Conservation (phyloP, 2,888 invertebrate species). For the Coenonympha arcania region DNA sequence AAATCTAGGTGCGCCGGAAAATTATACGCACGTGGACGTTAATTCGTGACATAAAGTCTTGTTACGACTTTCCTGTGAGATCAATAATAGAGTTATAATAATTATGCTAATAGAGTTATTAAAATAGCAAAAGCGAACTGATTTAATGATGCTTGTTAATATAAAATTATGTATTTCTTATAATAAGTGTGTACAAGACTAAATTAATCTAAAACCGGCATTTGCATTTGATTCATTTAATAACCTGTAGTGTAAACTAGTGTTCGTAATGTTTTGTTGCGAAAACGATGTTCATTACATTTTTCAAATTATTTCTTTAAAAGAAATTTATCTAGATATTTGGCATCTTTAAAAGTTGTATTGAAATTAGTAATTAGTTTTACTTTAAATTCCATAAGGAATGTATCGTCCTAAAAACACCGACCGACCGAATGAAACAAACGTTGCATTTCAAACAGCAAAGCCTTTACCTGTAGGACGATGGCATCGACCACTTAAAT, state of each 20-base stretch:
- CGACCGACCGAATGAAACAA: constrained; percentile 29
- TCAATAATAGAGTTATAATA: constrained; percentile 51
- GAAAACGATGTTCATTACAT: not conserved
- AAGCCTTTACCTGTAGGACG: constrained; percentile 28
- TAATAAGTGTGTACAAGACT: constrained; percentile 2
- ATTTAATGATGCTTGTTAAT: constrained; percentile 34
- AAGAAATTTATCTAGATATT: too few species aligned
- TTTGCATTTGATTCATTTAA: not conserved
- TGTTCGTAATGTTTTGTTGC: not conserved
- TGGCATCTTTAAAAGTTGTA: too few species aligned
- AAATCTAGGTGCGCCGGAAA: constrained; percentile 1
- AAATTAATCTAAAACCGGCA: not conserved
- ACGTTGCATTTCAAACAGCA: constrained; percentile 30
- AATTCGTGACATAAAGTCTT: constrained; percentile 9
- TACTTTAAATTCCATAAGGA: constrained; percentile 30
- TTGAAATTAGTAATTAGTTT: too few species aligned
- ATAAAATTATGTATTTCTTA: constrained; percentile 9
- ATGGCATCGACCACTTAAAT: constrained; percentile 43
- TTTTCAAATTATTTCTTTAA: too few species aligned
- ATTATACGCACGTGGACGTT: constrained; percentile 8
- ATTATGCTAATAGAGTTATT: constrained; percentile 58
- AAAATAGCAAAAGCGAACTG: constrained; percentile 42
- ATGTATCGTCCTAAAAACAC: constrained; percentile 33
- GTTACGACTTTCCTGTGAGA: constrained; percentile 30
- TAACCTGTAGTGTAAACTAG: not conserved